phyloP scores from a whole-genome alignment of 1,140 invertebrate genomes.

The Brachionus sp. region DNA sequence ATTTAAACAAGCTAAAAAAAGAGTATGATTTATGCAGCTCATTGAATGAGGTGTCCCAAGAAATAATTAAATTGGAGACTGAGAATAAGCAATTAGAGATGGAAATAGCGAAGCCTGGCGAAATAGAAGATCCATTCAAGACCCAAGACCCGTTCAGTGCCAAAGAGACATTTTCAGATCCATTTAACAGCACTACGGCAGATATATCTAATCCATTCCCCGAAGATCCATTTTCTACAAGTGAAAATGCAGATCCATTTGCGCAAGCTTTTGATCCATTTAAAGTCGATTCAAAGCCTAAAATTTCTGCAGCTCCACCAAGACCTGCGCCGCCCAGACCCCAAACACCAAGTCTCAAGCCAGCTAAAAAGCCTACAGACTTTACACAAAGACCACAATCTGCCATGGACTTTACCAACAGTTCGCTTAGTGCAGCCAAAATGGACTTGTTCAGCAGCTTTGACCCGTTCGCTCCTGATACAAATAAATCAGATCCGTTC shows the following conservation, averaged over 20 bases:
- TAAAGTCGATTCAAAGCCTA: neutral
- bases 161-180: neutral
- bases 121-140: slow-evolving; percentile 1
- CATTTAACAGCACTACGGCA: neutral
- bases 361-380: slow-evolving; percentile 2
- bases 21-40: neutral
- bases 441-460: slow-evolving; percentile 40
- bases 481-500: slow-evolving; percentile 27
- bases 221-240: slow-evolving; percentile 16
- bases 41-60: neutral
- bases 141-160: neutral
- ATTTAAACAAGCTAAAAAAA: slow-evolving; percentile 20
- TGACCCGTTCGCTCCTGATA: slow-evolving; percentile 3
- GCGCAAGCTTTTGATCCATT: slow-evolving; percentile 22
- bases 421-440: neutral
- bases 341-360: slow-evolving; percentile 42
- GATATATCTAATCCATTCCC: slow-evolving; percentile 22
- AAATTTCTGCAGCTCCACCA: neutral
- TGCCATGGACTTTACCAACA: slow-evolving; percentile 36
- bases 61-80: neutral
- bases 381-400: slow-evolving; percentile 26
- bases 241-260: neutral
- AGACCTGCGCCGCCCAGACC: slow-evolving; percentile 34
- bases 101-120: neutral
- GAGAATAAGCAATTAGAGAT: neutral